Percentiles rank a stretch among this genome's conserved stretches.
phyloP scores from a whole-genome alignment of 2,797 vertebrate species.

The Acanthurus tractus region DNA sequence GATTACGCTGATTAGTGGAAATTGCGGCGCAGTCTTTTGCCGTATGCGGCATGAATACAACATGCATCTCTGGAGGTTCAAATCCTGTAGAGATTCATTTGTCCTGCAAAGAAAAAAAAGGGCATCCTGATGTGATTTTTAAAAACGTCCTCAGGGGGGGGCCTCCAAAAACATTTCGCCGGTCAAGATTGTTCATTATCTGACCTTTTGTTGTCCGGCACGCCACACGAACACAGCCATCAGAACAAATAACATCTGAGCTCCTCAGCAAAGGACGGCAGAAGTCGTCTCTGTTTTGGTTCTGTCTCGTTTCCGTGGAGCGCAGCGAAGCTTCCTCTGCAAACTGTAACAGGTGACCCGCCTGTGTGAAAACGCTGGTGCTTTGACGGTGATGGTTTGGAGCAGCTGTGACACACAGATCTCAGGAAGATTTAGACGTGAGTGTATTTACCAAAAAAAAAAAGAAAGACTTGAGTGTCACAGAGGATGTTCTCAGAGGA shows the following conservation, averaged over 20 bases:
- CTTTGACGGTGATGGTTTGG: constrained; percentile 59
- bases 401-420: constrained; percentile 45
- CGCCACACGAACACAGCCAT: background rate
- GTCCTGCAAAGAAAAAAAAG: background rate
- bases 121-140: constrained; percentile 9
- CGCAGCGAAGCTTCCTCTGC: constrained; percentile 15
- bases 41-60: background rate
- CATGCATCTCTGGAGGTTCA: background rate
- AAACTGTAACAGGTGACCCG: constrained; percentile 34
- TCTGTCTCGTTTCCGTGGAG: background rate
- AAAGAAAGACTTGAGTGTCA: constrained; percentile 48
- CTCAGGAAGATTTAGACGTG: constrained; percentile 46
- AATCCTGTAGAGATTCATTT: background rate
- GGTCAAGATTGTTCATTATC: constrained; percentile 18
- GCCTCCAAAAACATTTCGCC: constrained; percentile 13
- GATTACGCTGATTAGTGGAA: constrained; percentile 29
- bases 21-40: background rate
- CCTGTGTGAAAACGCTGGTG: constrained; percentile 12
- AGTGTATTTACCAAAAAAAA: constrained; percentile 49
- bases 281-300: constrained; percentile 12
- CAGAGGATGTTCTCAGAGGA: constrained; percentile 34
- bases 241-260: constrained; percentile 22
- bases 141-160: background rate
- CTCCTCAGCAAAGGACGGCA: constrained; percentile 10
- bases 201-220: constrained; percentile 7